Evolutionary conservation across 2,113 vertebrate genomes (phyloP).

Genomic region (Ptilonorhynchus violaceus): DNA sequence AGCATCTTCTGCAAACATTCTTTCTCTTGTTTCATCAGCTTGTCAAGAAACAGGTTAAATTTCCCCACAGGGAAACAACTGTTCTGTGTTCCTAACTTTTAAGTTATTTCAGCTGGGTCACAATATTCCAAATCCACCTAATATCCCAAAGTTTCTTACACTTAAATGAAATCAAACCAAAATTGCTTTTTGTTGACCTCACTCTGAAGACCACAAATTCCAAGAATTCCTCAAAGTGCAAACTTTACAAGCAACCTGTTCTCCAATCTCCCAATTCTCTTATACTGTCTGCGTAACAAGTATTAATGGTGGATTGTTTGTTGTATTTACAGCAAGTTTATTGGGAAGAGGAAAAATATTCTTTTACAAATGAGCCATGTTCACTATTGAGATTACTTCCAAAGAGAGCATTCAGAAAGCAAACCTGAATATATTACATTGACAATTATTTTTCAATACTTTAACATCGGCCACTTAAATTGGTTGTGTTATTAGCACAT

Average conservation of each 20-base stretch:
- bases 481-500: slow-evolving; percentile 68
- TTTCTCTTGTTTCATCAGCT: background rate
- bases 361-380: slow-evolving; percentile 57
- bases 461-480: slow-evolving; percentile 64
- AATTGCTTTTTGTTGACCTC: background rate
- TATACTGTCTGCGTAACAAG: background rate
- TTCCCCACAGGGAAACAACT: background rate
- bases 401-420: slow-evolving; percentile 58
- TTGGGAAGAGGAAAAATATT: slow-evolving; percentile 31
- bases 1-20: background rate
- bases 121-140: background rate
- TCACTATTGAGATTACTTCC: slow-evolving; percentile 49
- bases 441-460: slow-evolving; percentile 70
- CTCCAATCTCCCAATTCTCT: background rate
- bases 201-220: background rate
- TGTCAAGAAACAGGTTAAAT: background rate
- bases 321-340: slow-evolving; percentile 63
- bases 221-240: background rate
- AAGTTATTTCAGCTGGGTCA: background rate
- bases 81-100: background rate
- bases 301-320: slow-evolving; percentile 10
- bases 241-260: background rate
- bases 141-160: background rate
- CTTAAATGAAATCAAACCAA: background rate
- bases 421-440: slow-evolving; percentile 66